Base-by-base conservation (phyloP, 2,888 invertebrate genomes). In the Nomada hirtipes region DNA sequence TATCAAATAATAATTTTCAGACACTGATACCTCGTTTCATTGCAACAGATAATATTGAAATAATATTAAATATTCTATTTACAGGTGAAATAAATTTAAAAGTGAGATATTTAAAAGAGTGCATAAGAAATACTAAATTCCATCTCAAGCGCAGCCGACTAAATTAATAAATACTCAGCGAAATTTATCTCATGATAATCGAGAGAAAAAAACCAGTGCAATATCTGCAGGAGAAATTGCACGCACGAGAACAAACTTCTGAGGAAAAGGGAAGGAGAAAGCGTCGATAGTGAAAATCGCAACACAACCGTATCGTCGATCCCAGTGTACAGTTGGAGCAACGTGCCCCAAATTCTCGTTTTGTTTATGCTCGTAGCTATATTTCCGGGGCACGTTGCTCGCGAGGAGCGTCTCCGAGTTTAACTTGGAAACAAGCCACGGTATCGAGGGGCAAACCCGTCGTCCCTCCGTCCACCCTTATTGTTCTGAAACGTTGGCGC, bases 401-500 rank as follows among this genome's bases (percentile, higher is more conserved):
- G 63, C 59, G 69, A 36, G 50, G 2, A 84, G 80, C 84, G 82
- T 87, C 84, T 78, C 75, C 78, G 64, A 84, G 88, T 88, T 86
- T 86, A 87, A 87, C 86, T 87, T 87, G 87, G 88, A 88, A 86
- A 81, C 84, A 86, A 82, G 86, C 88, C 87, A 86, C 73, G 68
- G 61, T 80, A 80, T 86, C 80, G 82, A 53, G 65, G 75, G 50
- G 67, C 76, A 74, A 76, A 82, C 76, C 59, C 74, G 60, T 29
- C 63, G 36, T 52, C 47, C 50, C 70, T 52, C 63, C 64, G 67
- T 65, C 73, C 74, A 52, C 44, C 65, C 74, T 82, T 76, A 87
- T 82, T 86, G 79, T 87, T 79, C 83, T 36, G 42, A 15, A 52
- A 77, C 76, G 76, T 79, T 61, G 52, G 63, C 50, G 15, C 70